phyloP scores from a whole-genome alignment of 30 jellyfish, hydroid and myxozoan genomes.

The Hydra vulgaris region DNA sequence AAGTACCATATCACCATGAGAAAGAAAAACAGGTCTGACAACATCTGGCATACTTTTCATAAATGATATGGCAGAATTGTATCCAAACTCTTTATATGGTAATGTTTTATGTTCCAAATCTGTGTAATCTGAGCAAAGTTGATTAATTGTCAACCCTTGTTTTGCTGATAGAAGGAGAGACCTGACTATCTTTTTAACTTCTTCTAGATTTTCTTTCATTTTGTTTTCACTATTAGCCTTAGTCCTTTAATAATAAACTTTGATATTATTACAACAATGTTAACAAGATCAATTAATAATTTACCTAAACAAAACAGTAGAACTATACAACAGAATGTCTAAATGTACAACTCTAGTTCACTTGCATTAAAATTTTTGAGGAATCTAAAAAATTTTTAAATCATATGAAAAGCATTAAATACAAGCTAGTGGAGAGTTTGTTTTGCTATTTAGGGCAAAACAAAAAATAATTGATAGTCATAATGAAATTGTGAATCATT shows the following conservation, averaged over 20 bases:
- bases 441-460: too few relatives aligned
- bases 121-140: slow-evolving; percentile 45
- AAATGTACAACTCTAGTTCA: too few relatives aligned
- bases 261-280: too few relatives aligned
- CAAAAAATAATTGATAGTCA: too few relatives aligned
- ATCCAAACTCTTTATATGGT: slow-evolving; percentile 71
- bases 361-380: too few relatives aligned
- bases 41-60: slow-evolving; percentile 74
- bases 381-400: too few relatives aligned
- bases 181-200: slow-evolving; percentile 58
- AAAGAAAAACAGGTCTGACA: slow-evolving; percentile 41
- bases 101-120: slow-evolving; percentile 44
- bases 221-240: background rate
- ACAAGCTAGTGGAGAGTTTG: too few relatives aligned
- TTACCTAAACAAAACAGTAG: too few relatives aligned
- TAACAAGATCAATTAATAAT: too few relatives aligned
- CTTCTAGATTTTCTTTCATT: slow-evolving; percentile 16
- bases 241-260: background rate
- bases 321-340: too few relatives aligned
- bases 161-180: slow-evolving; percentile 57
- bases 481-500: too few relatives aligned
- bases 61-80: slow-evolving; percentile 46
- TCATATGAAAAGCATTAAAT: too few relatives aligned
- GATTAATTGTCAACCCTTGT: slow-evolving; percentile 47
- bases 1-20: slow-evolving; percentile 62